Base-by-base conservation (phyloP, 2,797 vertebrate genomes). In the Anas georgica region DNA sequence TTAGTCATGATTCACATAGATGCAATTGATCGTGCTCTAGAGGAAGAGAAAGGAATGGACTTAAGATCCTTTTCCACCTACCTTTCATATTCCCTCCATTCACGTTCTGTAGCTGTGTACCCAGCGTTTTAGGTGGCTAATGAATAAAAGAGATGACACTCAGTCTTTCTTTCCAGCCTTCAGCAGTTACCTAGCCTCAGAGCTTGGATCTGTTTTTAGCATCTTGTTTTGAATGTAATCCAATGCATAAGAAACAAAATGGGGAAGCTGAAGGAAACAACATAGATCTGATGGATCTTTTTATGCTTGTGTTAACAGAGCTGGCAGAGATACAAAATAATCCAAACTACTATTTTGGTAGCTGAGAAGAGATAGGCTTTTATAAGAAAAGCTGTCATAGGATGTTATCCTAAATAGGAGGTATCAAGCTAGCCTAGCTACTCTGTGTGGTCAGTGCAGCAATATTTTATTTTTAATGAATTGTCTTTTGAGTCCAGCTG, bases 401-500 rank as follows among this genome's bases (percentile, higher is more conserved):
- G 33, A 6, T 88, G 21, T 56, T 86, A 35, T 50, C 37, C 59
- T 86, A 56, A 90, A 46, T 62, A 76, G 58, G 16, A 59, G 59
- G 56, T 88, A 55, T 76, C 12, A 12, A 50, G n/a, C 35, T 82
- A 67, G 48, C 46, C 35, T 82, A 67, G 48, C 46, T 90, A 43
- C 60, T 86, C 39, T 88, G 90, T 63, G 80, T 94, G 88, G 83
- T 90, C 90, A 93, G 59, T 74, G 78, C 26, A 88, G 70, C 59
- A 76, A 0, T 86, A 67, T 63, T 88, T 92, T 86, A 73, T 73
- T 90, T 83, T 86, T 48, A 79, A 91, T 39, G 56, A 86, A 84
- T 48, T 86, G 29, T 69, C 83, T 79, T 86, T 82, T 80, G 55
- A 90, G 31, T 74, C 63, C 91, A 91, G 70, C 75, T 96, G 93